These are phyloP conservation scores for Schizaphis graminum DNA, from an alignment of 2,888 invertebrate species.

Conservation along the genomic window DNA sequence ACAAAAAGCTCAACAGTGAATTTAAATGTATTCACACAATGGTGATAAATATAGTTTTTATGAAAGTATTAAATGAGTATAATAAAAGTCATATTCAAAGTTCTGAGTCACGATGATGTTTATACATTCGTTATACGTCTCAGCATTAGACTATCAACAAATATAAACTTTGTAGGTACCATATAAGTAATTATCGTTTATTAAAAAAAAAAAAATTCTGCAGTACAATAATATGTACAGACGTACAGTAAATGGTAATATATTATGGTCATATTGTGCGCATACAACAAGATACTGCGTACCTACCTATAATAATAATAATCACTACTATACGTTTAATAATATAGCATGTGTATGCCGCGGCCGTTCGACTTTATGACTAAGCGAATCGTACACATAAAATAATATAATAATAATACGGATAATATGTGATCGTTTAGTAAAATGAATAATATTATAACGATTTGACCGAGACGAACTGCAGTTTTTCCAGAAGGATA, in stretches of 20 bases:
- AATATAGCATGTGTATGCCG: background rate
- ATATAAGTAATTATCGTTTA: background rate
- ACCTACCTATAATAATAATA: background rate
- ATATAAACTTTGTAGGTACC: background rate
- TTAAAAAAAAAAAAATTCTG: background rate
- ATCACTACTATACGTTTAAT: background rate
- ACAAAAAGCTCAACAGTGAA: background rate
- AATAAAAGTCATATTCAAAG: background rate
- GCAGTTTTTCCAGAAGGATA: background rate
- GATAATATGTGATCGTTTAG: background rate
- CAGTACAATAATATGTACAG: background rate
- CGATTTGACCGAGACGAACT: background rate
- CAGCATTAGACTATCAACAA: background rate
- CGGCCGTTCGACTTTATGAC: background rate
- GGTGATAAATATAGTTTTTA: background rate
- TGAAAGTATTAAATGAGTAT: background rate
- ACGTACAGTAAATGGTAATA: background rate
- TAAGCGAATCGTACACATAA: background rate
- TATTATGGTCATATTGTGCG: background rate
- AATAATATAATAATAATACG: background rate
- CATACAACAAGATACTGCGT: background rate
- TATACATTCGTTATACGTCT: background rate
- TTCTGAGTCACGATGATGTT: background rate
- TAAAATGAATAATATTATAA: background rate
- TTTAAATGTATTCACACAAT: background rate